Percentiles rank a stretch among this genome's conserved stretches.
Conservation (phyloP, 2,888 invertebrate species). For the Nymphalis c-album region DNA sequence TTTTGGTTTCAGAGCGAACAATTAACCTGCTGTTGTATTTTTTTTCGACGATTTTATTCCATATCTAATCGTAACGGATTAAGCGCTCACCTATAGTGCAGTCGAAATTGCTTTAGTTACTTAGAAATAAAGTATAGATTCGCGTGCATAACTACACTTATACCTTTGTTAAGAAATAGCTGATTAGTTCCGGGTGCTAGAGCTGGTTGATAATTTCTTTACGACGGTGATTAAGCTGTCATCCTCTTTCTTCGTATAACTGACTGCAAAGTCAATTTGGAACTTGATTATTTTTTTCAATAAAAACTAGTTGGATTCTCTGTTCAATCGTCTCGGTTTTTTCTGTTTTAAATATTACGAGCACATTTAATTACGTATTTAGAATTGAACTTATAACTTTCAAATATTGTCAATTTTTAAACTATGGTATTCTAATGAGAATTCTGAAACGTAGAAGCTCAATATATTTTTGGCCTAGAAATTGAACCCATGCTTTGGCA, state of each 20-base stretch:
- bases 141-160: not conserved
- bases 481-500: no score
- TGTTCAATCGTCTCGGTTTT: no score
- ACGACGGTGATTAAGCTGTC: conserved; percentile 32
- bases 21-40: conserved; percentile 35
- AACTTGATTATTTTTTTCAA: conserved; percentile 1
- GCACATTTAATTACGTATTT: no score
- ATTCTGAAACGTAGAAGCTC: no score
- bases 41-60: conserved; percentile 16
- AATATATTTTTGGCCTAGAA: no score
- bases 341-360: no score
- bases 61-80: conserved; percentile 11
- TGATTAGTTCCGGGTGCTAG: conserved; percentile 32
- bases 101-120: conserved; percentile 10
- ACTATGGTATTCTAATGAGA: no score
- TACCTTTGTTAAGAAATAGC: conserved; percentile 9
- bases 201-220: conserved; percentile 29
- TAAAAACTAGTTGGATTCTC: not conserved
- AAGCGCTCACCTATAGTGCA: conserved; percentile 13
- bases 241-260: not conserved
- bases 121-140: conserved; percentile 17
- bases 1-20: conserved; percentile 23
- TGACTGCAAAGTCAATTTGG: conserved; percentile 6
- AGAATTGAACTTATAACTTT: no score
- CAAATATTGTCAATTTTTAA: no score